phyloP scores from a whole-genome alignment of 2,888 invertebrate species.

The Torymus auratus region DNA sequence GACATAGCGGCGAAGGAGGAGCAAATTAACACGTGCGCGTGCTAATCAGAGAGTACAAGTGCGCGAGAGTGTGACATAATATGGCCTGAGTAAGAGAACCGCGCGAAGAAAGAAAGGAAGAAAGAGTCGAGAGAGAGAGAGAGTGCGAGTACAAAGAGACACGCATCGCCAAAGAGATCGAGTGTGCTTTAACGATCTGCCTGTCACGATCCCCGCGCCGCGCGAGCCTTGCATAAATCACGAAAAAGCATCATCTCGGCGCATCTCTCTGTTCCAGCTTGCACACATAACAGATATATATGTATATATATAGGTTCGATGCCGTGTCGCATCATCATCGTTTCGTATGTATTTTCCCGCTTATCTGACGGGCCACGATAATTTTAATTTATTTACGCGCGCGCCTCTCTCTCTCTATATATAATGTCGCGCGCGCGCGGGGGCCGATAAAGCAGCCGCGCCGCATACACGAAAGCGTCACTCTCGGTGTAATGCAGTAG shows the following conservation, averaged over 20 bases:
- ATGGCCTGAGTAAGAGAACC: not conserved
- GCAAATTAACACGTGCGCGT: not conserved
- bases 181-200: no score
- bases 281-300: no score
- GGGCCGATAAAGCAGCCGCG: not conserved
- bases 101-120: no score
- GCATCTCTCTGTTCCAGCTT: no score
- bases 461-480: no score
- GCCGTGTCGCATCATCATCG: no score
- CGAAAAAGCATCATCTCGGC: no score
- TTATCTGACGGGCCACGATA: constrained; percentile 48
- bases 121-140: not conserved
- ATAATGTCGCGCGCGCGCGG: not conserved
- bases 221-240: no score
- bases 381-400: constrained; percentile 41
- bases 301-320: no score
- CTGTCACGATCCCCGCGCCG: no score
- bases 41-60: not conserved
- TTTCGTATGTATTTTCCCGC: not conserved
- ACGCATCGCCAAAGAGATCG: not conserved
- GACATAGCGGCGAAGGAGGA: no score
- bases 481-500: no score
- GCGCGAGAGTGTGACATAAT: constrained; percentile 12
- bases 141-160: not conserved
- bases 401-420: constrained; percentile 14